Conservation (phyloP, 2,113 vertebrate genomes). For the Nibea albiflora region DNA sequence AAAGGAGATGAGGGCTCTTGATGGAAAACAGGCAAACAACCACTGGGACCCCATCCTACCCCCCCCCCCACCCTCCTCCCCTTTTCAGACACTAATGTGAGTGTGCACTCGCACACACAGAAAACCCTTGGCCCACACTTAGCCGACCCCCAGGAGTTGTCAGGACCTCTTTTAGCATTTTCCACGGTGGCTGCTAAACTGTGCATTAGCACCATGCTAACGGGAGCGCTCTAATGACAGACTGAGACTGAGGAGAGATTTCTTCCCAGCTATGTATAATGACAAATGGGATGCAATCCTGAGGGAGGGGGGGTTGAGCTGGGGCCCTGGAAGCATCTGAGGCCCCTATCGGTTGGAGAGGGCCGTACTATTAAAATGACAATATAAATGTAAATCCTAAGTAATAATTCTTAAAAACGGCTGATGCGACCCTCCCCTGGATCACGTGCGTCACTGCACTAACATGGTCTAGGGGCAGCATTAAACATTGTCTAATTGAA, state of each 20-base stretch:
- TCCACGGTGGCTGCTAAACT: slow-evolving; percentile 88
- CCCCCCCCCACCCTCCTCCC: slow-evolving; percentile 27
- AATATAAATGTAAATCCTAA: slow-evolving; percentile 91
- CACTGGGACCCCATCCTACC: slow-evolving; percentile 83
- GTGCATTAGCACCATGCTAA: slow-evolving; percentile 87
- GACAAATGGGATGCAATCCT: slow-evolving; percentile 84
- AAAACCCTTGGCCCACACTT: slow-evolving; percentile 78
- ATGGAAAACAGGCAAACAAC: slow-evolving; percentile 90
- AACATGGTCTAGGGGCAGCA: slow-evolving; percentile 70
- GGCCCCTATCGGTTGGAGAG: slow-evolving; percentile 80
- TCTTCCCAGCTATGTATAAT: slow-evolving; percentile 82
- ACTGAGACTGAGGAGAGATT: slow-evolving; percentile 62
- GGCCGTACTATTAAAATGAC: slow-evolving; percentile 86
- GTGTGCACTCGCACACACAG: slow-evolving; percentile 43
- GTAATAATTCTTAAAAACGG: slow-evolving; percentile 86
- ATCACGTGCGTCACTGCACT: slow-evolving; percentile 72
- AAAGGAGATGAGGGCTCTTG: slow-evolving; percentile 90
- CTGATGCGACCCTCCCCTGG: slow-evolving; percentile 60
- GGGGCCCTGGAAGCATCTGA: slow-evolving; percentile 87
- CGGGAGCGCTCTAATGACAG: slow-evolving; percentile 81
- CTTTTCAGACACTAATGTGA: slow-evolving; percentile 58
- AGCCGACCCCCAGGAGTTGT: slow-evolving; percentile 84
- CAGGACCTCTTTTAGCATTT: slow-evolving; percentile 89
- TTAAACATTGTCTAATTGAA: slow-evolving; percentile 86
- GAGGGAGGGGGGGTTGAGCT: slow-evolving; percentile 85